These are phyloP conservation scores for Perithous albicinctus DNA, from an alignment of 2,888 invertebrate genomes.

Conservation along the genomic window DNA sequence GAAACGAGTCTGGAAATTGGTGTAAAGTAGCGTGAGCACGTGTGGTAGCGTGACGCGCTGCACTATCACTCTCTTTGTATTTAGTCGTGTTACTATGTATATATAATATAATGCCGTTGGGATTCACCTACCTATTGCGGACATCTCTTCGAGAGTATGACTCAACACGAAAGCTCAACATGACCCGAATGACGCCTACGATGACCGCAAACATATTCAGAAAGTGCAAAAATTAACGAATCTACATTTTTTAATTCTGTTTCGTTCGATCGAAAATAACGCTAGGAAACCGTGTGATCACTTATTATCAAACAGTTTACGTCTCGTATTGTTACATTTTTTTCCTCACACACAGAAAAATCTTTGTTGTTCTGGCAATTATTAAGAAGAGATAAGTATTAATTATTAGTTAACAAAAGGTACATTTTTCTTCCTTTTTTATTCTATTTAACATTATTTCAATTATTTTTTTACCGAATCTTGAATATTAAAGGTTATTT, in stretches of 20 bases:
- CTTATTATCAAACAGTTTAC: neutral
- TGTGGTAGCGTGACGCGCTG: slow-evolving; percentile 60
- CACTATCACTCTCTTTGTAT: slow-evolving; percentile 62
- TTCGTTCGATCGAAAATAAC: neutral
- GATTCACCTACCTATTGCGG: slow-evolving; percentile 46
- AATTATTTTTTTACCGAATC: neutral
- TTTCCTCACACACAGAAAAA: no score
- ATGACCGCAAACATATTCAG: slow-evolving; percentile 16
- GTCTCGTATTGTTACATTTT: no score
- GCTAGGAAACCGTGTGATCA: neutral
- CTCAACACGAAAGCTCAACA: slow-evolving; percentile 54
- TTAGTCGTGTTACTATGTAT: slow-evolving; percentile 53
- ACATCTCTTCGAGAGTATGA: slow-evolving; percentile 53
- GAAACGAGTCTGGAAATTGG: slow-evolving; percentile 74
- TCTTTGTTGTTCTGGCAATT: no score
- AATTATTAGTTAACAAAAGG: no score
- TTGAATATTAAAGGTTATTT: no score
- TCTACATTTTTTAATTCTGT: neutral
- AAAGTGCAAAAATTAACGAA: slow-evolving; percentile 8
- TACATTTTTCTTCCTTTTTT: no score
- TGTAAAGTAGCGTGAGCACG: slow-evolving; percentile 73
- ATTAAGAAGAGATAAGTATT: no score
- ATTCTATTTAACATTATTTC: neutral
- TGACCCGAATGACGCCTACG: slow-evolving; percentile 39
- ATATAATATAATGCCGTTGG: slow-evolving; percentile 44